Conservation (phyloP, 2,113 vertebrate genomes). For the Antechinus stuartii region DNA sequence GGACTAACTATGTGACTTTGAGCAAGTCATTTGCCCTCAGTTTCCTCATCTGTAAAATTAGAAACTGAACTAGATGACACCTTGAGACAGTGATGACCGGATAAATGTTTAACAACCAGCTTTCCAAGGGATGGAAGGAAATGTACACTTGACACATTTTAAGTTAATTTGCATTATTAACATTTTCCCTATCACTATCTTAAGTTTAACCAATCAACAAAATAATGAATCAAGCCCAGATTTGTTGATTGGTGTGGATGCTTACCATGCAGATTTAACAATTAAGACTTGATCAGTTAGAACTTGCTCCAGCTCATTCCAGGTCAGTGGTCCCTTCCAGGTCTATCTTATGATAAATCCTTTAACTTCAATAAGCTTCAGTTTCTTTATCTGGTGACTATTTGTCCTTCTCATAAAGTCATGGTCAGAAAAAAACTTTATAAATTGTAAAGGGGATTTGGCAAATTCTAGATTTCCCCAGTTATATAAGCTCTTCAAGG, state of each 20-base stretch:
- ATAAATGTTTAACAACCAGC: too few relatives aligned
- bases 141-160: too few relatives aligned
- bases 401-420: neutral
- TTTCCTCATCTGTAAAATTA: too few relatives aligned
- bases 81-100: too few relatives aligned
- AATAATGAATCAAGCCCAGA: neutral
- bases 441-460: neutral
- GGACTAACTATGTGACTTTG: neutral
- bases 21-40: neutral
- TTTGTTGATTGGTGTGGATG: neutral
- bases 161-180: too few relatives aligned
- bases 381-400: neutral
- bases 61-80: too few relatives aligned
- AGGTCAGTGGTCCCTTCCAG: neutral
- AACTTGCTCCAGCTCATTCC: neutral
- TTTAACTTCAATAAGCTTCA: neutral
- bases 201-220: neutral
- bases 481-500: neutral
- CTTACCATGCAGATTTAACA: neutral
- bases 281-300: neutral
- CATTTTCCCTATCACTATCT: neutral
- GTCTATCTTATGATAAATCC: neutral
- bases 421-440: neutral
- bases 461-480: neutral
- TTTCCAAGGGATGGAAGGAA: too few relatives aligned